These are phyloP conservation scores for Macropis europaea DNA, from an alignment of 2,888 invertebrate species.

Conservation along the genomic window DNA sequence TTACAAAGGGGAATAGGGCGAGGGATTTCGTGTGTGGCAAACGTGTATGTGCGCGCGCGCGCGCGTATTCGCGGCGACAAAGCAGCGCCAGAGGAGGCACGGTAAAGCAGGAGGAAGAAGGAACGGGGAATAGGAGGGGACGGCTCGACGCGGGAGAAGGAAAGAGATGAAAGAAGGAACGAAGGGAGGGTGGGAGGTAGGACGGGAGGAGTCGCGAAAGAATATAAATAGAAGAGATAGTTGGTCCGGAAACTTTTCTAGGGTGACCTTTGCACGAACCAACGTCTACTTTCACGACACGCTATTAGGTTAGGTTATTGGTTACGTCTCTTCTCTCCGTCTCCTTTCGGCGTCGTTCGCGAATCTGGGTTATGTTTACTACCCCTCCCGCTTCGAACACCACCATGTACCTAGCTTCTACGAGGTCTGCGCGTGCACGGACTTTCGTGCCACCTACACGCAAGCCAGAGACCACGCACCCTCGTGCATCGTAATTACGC, in stretches of 20 bases:
- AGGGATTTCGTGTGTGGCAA: too few relatives aligned
- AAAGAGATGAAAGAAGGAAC: conserved; percentile 24
- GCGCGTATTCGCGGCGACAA: too few relatives aligned
- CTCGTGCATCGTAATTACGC: too few relatives aligned
- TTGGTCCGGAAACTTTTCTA: conserved; percentile 59
- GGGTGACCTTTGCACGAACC: conserved; percentile 71
- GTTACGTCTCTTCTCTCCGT: conserved; percentile 46
- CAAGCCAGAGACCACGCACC: conserved; percentile 2
- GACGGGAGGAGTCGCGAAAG: conserved; percentile 39
- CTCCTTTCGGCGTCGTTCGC: conserved; percentile 44
- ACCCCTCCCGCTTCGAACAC: conserved; percentile 33
- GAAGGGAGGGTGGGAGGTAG: conserved; percentile 35
- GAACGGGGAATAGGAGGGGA: not conserved
- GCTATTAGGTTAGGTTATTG: conserved; percentile 73
- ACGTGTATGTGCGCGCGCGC: too few relatives aligned
- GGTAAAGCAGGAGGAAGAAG: not conserved
- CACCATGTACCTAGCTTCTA: conserved; percentile 9
- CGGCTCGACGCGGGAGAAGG: not conserved
- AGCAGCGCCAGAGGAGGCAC: not conserved
- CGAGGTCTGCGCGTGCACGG: conserved; percentile 27
- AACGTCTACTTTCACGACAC: conserved; percentile 55
- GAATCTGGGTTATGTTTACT: conserved; percentile 74
- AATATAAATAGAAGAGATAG: conserved; percentile 70
- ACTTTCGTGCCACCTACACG: conserved; percentile 31
- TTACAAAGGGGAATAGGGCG: too few relatives aligned